Percentiles rank a stretch among this genome's conserved stretches.
These are phyloP conservation scores for Cherax destructor DNA, from an alignment of 1,140 invertebrate genomes.

Conservation along the genomic window DNA sequence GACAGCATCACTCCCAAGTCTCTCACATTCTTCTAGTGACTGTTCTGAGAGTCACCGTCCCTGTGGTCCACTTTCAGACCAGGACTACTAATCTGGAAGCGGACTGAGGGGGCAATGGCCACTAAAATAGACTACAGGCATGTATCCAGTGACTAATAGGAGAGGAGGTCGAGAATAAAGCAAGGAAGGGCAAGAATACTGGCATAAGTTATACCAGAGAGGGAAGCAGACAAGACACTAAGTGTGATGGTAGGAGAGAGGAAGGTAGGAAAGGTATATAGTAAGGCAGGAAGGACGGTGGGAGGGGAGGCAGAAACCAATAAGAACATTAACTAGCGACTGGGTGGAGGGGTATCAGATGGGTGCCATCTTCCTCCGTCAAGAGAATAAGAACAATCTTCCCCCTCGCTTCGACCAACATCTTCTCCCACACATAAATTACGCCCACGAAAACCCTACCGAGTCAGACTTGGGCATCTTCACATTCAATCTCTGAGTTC, in stretches of 20 bases:
- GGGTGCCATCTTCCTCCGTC: not conserved
- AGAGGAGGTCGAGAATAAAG: too few relatives aligned
- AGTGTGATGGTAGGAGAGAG: not conserved
- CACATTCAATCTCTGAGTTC: conserved; percentile 42
- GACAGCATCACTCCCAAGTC: too few relatives aligned
- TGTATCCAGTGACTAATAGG: too few relatives aligned
- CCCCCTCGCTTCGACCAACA: not conserved
- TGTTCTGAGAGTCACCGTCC: not conserved
- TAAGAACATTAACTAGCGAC: too few relatives aligned
- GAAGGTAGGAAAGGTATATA: too few relatives aligned
- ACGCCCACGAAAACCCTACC: conserved; percentile 18
- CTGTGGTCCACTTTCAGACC: not conserved
- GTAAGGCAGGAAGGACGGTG: too few relatives aligned
- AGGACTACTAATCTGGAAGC: not conserved
- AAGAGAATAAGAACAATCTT: conserved; percentile 16
- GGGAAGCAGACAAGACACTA: not conserved
- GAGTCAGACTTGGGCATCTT: not conserved
- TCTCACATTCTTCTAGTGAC: too few relatives aligned
- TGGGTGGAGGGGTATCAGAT: not conserved
- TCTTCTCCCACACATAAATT: conserved; percentile 24
- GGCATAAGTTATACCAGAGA: too few relatives aligned
- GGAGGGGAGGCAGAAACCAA: too few relatives aligned
- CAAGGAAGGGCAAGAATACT: too few relatives aligned
- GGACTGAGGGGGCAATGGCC: too few relatives aligned
- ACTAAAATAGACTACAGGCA: too few relatives aligned